Evolutionary conservation across 1,140 invertebrate genomes (phyloP), one percentile per base, ranked within the genome.

Genomic region (Pseudomyrmex cubaensis): DNA sequence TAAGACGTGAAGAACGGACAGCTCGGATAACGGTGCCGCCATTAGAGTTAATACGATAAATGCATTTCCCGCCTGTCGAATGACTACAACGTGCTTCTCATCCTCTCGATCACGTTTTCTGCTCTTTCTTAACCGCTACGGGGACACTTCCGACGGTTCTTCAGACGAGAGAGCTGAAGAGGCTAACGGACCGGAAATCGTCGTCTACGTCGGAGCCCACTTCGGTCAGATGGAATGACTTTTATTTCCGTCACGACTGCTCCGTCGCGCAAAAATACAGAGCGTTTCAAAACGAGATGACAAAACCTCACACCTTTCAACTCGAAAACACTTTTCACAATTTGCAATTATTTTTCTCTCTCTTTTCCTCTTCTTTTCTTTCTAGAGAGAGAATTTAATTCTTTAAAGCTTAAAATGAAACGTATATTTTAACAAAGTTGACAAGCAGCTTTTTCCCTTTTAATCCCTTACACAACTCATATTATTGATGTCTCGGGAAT

Each of bases 21-120:
- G 44, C 5, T 12, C 56, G 25, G 25, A 54, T 48, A 48, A 20
- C 12, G n/a, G n/a, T 8, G 7, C 54, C 13, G 63, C 50, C 61
- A 62, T 85, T 75, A 64, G 63, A 5, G 50, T 35, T 84, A 76
- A 85, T 64, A 50, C 63, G 70, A 75, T 35, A 56, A 84, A 76
- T 69, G 72, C 72, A 50, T 84, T 70, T 66, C 50, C 50, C 13
- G 35, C 22, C 10, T 54, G 61, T 62, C 52, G 56, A 77, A 84
- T 35, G 50, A 56, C 75, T 56, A 77, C 76, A 12, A 57, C 20
- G 44, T 17, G 25, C 12, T 72, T 35, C 12, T 44, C 54, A 2
- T 44, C 17, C 48, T 20, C 48, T 17, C 20, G n/a, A 20, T 59
- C 57, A 10, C 57, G n/a, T 56, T 10, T 8, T 76, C n/a, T 15